Base-by-base conservation (phyloP, 2,113 vertebrate genomes). In the Nothobranchius furzeri region DNA sequence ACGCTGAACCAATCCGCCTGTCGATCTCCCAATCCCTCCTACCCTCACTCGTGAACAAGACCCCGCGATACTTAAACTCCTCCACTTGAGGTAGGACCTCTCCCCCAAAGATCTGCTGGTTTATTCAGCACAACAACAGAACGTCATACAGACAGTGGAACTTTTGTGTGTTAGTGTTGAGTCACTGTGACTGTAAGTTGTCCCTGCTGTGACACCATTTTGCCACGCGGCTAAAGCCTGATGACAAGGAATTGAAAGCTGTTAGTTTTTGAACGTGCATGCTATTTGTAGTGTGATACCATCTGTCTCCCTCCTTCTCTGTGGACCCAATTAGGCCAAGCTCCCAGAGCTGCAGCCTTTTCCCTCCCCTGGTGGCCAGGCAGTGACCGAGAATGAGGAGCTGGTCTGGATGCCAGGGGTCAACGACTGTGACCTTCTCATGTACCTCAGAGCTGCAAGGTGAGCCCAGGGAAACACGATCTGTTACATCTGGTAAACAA, bases 391-490 rank as follows among this genome's bases (percentile, higher is more conserved):
- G 77, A 96, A 98, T 66, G 98, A 99, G 79, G 96, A 99, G 52
- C 93, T 98, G 47, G 98, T 99, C 46, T 99, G 98, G 98, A 99
- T 96, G 95, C 98, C 97, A 0, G 97, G 97, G 58, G 96, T 98
- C 83, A 98, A 98, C 10, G 98, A 99, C 91, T 99, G 98, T 76
- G 98, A 99, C 91, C 93, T 99, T 81, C 96, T 99, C 17, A 99
- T 99, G 98, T 99, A 99, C 91, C 93, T 99, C 81, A 91, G 98
- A 89, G 98, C 98, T 73, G 97, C 98, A 75, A 95, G 98, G 98
- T 98, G 91, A 95, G 87, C 45, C 30, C 55, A 15, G 15, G 61
- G 37, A 81, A 48, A 62, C 9, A 0, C 45, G 12, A 54, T 14
- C 47, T 40, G 2, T 13, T 24, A 40, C 14, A 45, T 2, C 3